Evolutionary conservation across 2,888 invertebrate species (phyloP).

Genomic region (Melinaea menophilus): DNA sequence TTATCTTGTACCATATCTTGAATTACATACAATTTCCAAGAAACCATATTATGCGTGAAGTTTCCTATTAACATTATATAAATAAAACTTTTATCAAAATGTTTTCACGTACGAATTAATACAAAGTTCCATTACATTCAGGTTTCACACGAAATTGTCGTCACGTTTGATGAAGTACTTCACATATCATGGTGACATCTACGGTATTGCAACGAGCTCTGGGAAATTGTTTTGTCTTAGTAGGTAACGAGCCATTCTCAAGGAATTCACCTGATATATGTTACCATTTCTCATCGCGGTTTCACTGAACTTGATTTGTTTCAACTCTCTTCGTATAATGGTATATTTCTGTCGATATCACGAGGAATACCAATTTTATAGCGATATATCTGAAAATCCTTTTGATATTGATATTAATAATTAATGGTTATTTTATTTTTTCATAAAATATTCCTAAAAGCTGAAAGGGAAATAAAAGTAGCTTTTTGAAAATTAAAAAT

Average conservation of each 20-base stretch:
- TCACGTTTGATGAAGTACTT: conserved; percentile 49
- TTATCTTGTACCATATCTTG: no score
- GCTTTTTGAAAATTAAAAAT: no score
- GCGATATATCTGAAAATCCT: no score
- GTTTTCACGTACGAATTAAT: not conserved
- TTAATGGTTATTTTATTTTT: no score
- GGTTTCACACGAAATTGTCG: conserved; percentile 31
- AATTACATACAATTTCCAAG: no score
- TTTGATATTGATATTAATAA: no score
- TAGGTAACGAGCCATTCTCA: conserved; percentile 41
- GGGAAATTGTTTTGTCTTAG: conserved; percentile 49
- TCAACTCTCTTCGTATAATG: conserved; percentile 18
- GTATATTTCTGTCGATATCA: conserved; percentile 24
- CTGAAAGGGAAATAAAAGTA: no score
- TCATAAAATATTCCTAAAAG: no score
- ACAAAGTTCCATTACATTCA: not conserved
- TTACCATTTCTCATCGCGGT: conserved; percentile 48
- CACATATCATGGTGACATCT: conserved; percentile 63
- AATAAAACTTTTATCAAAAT: not conserved
- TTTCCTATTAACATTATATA: no score
- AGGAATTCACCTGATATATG: conserved; percentile 55
- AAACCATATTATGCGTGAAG: no score
- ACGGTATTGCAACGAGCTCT: conserved; percentile 58
- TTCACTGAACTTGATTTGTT: conserved; percentile 38
- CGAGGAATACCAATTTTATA: no score